Base-by-base conservation (phyloP, 2,888 invertebrate species). In the Synanthedon formicaeformis region DNA sequence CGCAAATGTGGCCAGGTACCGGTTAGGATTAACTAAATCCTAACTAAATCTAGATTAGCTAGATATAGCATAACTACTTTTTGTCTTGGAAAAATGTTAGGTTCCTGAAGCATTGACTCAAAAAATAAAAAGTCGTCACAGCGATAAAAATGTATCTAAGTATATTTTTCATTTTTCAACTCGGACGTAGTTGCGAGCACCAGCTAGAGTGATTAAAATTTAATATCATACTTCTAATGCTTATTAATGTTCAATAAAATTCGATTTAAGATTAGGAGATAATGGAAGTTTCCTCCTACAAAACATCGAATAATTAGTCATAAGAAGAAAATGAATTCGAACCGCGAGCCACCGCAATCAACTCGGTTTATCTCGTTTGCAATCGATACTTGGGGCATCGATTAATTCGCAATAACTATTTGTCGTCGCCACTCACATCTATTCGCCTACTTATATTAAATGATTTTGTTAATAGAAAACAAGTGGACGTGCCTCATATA, bases 391-490 rank as follows among this genome's bases (percentile, higher is more conserved):
- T 57, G 59, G 58, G 57, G 66, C 65, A 79, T 80, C 79, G 80
- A 85, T 84, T 83, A 84, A 77, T 81, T 72, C 66, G 78, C 80
- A 77, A 83, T 83, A 83, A 78, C 81, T 78, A 83, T 84, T 85
- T 85, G 85, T 85, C 84, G 81, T 77, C 77, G 71, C 65, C 61
- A 68, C 66, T 78, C 75, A 78, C 79, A 81, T 75, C 75, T 73
- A 75, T 65, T 75, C 81, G 81, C 82, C 82, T 83, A 83, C 83
- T 81, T 81, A n/a, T 45, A n/a, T 45, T 12, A 45, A n/a, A 45
- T 45, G 45, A 10, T 45, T 45, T 45, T n/a, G 45, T 14, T 45
- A 45, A 45, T 45, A 45, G 14, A 6, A 13, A 45, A 45, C 14
- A 13, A 45, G 13, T 45, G 14, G 45, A 45, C 45, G 45, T n/a